These are phyloP conservation scores for Agrypnus murinus DNA, from an alignment of 2,888 invertebrate genomes.

Conservation along the genomic window DNA sequence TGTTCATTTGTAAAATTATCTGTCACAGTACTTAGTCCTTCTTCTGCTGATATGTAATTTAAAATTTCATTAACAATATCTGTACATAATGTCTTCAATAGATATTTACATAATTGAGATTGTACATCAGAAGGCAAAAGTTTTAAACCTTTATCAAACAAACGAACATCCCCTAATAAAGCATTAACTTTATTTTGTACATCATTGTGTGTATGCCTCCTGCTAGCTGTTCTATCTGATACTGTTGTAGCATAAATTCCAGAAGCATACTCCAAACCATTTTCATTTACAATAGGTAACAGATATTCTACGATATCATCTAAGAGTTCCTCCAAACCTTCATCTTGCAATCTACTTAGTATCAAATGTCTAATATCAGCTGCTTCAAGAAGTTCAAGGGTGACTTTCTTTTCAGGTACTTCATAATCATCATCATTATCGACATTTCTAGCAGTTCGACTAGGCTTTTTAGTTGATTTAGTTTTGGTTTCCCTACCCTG, in stretches of 20 bases:
- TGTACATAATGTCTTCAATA: slow-evolving; percentile 87
- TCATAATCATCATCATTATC: slow-evolving; percentile 80
- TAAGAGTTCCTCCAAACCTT: slow-evolving; percentile 83
- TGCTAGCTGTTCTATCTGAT: slow-evolving; percentile 79
- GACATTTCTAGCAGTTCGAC: slow-evolving; percentile 74
- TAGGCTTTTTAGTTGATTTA: slow-evolving; percentile 91
- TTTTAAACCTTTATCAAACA: slow-evolving; percentile 87
- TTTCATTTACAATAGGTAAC: slow-evolving; percentile 82
- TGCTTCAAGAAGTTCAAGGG: slow-evolving; percentile 78
- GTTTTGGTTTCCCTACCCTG: slow-evolving; percentile 97
- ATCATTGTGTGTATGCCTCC: slow-evolving; percentile 86
- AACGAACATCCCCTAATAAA: slow-evolving; percentile 82
- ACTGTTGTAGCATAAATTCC: slow-evolving; percentile 83
- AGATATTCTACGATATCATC: slow-evolving; percentile 81
- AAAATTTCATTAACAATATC: slow-evolving; percentile 88
- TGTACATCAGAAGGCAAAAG: slow-evolving; percentile 78
- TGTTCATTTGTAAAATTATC: slow-evolving; percentile 79
- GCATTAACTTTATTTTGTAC: slow-evolving; percentile 89
- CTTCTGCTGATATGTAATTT: slow-evolving; percentile 85
- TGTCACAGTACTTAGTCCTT: slow-evolving; percentile 76
- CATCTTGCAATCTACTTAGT: slow-evolving; percentile 77
- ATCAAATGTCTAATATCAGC: slow-evolving; percentile 82
- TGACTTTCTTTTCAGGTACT: slow-evolving; percentile 68
- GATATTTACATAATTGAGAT: slow-evolving; percentile 83
- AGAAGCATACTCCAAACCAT: slow-evolving; percentile 80